A percentile compares a stretch with the other conserved stretches of the same genome.
Evolutionary conservation across 1,140 invertebrate genomes (phyloP).

Genomic region (Oncopeltus fasciatus): DNA sequence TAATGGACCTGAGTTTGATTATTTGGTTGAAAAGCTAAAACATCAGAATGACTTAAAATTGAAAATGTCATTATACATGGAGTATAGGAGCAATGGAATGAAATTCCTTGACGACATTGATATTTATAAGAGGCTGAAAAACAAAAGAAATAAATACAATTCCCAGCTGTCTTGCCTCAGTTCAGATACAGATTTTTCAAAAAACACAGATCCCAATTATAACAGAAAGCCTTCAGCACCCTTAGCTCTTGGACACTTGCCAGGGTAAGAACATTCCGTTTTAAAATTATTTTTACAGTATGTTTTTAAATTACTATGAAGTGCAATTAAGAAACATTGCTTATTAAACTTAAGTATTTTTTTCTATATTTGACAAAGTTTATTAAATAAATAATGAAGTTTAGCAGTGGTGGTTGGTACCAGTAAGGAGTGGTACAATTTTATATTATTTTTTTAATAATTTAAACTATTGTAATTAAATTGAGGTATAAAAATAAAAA

Average conservation of each 20-base stretch:
- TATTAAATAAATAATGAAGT: too few relatives aligned
- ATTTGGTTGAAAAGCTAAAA: constrained; percentile 57
- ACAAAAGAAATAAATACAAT: constrained; percentile 41
- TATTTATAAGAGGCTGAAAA: constrained; percentile 49
- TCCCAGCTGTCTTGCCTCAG: constrained; percentile 31
- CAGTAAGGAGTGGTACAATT: too few relatives aligned
- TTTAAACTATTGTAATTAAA: too few relatives aligned
- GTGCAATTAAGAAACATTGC: too few relatives aligned
- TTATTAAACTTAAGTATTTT: too few relatives aligned
- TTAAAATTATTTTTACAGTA: too few relatives aligned
- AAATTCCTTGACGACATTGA: constrained; percentile 45
- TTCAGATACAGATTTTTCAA: too few relatives aligned
- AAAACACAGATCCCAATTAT: neutral
- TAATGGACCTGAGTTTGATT: constrained; percentile 56
- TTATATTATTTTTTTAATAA: too few relatives aligned
- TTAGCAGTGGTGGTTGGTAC: too few relatives aligned
- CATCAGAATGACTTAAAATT: constrained; percentile 49
- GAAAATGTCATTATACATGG: constrained; percentile 33
- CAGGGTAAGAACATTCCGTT: constrained; percentile 50
- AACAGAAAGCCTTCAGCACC: constrained; percentile 38
- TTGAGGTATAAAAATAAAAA: too few relatives aligned
- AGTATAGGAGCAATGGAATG: constrained; percentile 56
- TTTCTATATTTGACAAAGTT: too few relatives aligned
- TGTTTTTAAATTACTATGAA: too few relatives aligned
- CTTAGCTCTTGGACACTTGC: constrained; percentile 59